Percentiles rank a stretch among this genome's conserved stretches.
phyloP scores from a whole-genome alignment of 1,140 invertebrate species.

The Portunus trituberculatus region DNA sequence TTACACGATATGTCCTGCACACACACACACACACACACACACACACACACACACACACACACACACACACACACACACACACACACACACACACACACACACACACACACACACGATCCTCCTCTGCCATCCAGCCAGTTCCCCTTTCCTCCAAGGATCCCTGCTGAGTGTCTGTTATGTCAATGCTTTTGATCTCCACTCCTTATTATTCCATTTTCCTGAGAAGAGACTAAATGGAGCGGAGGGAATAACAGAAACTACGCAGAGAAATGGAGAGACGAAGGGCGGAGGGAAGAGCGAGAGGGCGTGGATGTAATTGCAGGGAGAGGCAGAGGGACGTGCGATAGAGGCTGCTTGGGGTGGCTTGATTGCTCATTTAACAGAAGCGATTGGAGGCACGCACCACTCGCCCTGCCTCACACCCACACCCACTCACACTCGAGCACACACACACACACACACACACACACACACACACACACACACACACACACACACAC shows the following conservation, averaged over 20 bases:
- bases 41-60: neutral
- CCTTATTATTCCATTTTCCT: constrained; percentile 3
- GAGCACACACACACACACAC: neutral
- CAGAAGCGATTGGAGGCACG: constrained; percentile 5
- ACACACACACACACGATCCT: neutral
- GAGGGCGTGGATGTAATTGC: neutral
- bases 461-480: neutral
- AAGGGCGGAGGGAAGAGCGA: constrained; percentile 2
- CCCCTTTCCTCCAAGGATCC: neutral
- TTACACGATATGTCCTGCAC: neutral
- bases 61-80: neutral
- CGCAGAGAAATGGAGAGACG: neutral
- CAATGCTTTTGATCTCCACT: neutral
- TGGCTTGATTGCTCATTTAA: neutral
- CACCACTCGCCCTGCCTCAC: neutral
- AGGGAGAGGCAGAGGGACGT: neutral
- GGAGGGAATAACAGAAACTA: neutral
- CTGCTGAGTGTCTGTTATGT: neutral
- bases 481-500: neutral
- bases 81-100: neutral
- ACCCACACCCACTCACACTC: neutral
- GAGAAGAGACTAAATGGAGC: neutral
- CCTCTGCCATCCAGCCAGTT: neutral
- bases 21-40: neutral
- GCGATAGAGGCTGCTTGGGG: neutral